These are phyloP conservation scores for Sinocyclocheilus rhinocerous DNA, from an alignment of 2,113 vertebrate genomes.

Conservation along the genomic window DNA sequence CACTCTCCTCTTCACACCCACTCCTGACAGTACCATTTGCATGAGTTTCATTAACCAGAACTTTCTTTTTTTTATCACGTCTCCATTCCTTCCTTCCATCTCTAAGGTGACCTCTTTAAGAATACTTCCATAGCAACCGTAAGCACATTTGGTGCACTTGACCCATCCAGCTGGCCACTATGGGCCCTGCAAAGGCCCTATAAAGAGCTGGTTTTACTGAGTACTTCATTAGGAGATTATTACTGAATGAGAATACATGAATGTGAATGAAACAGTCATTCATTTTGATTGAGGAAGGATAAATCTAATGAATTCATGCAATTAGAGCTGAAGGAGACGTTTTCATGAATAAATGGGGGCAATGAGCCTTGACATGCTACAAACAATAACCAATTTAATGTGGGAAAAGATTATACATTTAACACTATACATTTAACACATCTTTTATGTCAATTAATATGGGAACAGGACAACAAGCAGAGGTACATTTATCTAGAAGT, in stretches of 20 bases:
- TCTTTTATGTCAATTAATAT: neutral
- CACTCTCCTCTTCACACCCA: conserved; percentile 20
- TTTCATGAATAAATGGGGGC: conserved; percentile 14
- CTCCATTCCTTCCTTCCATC: neutral
- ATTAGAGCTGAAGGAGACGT: conserved; percentile 6
- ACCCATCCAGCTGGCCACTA: conserved; percentile 26
- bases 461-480: neutral
- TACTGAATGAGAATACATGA: conserved; percentile 27
- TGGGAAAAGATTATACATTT: conserved; percentile 8
- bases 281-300: conserved; percentile 16
- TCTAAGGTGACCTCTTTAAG: conserved; percentile 13
- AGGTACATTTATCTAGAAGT: neutral
- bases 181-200: neutral
- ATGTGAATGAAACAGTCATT: conserved; percentile 43
- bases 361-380: neutral
- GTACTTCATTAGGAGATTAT: conserved; percentile 26
- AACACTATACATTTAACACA: neutral
- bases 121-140: conserved; percentile 12
- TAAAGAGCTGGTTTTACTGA: conserved; percentile 11
- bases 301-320: conserved; percentile 25
- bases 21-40: conserved; percentile 26
- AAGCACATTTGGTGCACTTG: conserved; percentile 25
- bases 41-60: conserved; percentile 32
- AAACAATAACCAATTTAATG: neutral
- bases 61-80: conserved; percentile 9